Evolutionary conservation across 2,888 invertebrate species (phyloP).

Genomic region (Masnerella sp.): DNA sequence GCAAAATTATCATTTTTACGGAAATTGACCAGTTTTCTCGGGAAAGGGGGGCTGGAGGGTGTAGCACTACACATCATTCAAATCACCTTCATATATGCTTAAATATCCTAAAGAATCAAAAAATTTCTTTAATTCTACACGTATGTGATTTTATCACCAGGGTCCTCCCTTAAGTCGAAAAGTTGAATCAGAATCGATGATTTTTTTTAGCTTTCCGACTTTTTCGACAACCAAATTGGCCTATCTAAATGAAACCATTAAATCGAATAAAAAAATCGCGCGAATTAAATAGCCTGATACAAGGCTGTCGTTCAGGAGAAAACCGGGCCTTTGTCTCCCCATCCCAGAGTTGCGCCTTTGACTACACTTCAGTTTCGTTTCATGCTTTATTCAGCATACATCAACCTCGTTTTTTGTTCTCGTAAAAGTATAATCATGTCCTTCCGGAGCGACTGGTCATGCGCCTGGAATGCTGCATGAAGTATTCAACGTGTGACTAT

Average conservation of each 20-base stretch:
- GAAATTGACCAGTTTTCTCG: no score
- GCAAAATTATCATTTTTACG: no score
- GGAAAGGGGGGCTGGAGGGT: no score
- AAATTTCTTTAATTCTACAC: no score
- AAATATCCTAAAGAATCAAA: no score
- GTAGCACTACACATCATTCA: no score
- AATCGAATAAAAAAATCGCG: constrained; percentile 26
- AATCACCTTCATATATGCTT: no score
- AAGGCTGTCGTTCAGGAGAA: constrained; percentile 22
- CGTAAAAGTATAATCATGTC: constrained; percentile 72
- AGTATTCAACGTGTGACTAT: constrained; percentile 68
- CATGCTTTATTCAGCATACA: constrained; percentile 70
- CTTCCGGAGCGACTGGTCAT: constrained; percentile 59
- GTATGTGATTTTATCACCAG: no score
- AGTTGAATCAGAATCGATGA: no score
- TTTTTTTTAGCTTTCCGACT: no score
- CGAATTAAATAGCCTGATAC: constrained; percentile 37
- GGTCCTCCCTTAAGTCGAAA: no score
- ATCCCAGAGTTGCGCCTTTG: constrained; percentile 36
- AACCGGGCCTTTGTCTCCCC: constrained; percentile 20
- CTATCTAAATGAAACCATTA: constrained; percentile 2
- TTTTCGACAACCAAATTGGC: no score
- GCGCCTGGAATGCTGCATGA: constrained; percentile 62
- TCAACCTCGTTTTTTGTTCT: constrained; percentile 66
- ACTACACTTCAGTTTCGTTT: constrained; percentile 64